These are phyloP conservation scores for Heterotilapia buettikoferi DNA, from an alignment of 2,113 vertebrate species.

Conservation along the genomic window DNA sequence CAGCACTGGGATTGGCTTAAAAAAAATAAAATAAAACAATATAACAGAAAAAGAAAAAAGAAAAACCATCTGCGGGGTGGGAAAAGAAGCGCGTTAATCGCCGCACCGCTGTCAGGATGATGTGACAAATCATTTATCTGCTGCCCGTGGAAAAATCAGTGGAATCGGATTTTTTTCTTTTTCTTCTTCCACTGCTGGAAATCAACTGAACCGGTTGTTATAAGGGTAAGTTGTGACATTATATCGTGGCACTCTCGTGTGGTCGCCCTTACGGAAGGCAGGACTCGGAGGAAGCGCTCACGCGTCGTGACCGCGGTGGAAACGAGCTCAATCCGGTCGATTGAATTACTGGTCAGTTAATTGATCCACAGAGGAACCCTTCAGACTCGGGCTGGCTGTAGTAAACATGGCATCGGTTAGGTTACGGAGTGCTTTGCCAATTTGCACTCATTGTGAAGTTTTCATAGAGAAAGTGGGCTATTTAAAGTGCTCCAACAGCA, in stretches of 20 bases:
- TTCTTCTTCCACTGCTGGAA: slow-evolving; percentile 30
- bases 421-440: neutral
- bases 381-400: neutral
- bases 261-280: slow-evolving; percentile 25
- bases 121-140: slow-evolving; percentile 58
- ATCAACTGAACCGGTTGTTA: slow-evolving; percentile 35
- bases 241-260: neutral
- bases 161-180: slow-evolving; percentile 22
- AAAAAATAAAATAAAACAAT: neutral
- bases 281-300: slow-evolving; percentile 8
- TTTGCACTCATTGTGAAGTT: neutral
- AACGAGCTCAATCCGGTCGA: neutral
- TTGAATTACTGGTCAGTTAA: neutral
- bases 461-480: neutral
- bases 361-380: neutral
- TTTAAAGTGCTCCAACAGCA: neutral
- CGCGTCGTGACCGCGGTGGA: slow-evolving; percentile 45
- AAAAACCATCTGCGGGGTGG: slow-evolving; percentile 23
- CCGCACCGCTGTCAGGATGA: slow-evolving; percentile 53
- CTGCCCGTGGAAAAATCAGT: slow-evolving; percentile 15
- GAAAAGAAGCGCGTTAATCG: slow-evolving; percentile 19
- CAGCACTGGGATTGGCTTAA: slow-evolving; percentile 6
- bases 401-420: neutral
- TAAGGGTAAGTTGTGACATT: slow-evolving; percentile 65
- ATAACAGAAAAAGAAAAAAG: neutral